Conservation (phyloP, 1,140 invertebrate genomes). For the Drosophila neocordata region DNA sequence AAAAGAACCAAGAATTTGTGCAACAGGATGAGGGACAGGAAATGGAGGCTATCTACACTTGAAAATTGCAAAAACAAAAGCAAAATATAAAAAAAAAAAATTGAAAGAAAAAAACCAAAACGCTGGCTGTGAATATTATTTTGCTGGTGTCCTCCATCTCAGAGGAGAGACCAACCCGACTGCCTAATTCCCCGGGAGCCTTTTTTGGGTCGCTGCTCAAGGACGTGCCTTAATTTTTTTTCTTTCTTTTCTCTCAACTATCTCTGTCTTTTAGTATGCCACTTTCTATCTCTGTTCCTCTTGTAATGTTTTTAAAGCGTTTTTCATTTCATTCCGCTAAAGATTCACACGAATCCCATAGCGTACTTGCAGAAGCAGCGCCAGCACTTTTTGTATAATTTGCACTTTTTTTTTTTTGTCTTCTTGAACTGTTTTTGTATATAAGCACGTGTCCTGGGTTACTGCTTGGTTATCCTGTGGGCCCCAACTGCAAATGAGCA, state of each 20-base stretch:
- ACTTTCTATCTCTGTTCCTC: background rate
- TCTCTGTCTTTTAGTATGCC: background rate
- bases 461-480: slow-evolving; percentile 21
- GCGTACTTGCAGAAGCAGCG: slow-evolving; percentile 62
- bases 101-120: background rate
- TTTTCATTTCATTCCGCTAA: slow-evolving; percentile 45
- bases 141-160: slow-evolving; percentile 11
- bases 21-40: slow-evolving; percentile 11
- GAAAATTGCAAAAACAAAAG: slow-evolving; percentile 60
- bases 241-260: background rate
- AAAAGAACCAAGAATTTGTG: background rate
- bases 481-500: slow-evolving; percentile 74
- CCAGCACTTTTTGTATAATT: slow-evolving; percentile 78
- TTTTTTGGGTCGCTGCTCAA: slow-evolving; percentile 41
- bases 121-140: slow-evolving; percentile 6
- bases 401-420: slow-evolving; percentile 51
- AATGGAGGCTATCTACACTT: slow-evolving; percentile 36
- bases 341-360: slow-evolving; percentile 47
- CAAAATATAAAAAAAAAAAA: background rate
- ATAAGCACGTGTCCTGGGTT: slow-evolving; percentile 49
- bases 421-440: slow-evolving; percentile 14
- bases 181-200: slow-evolving; percentile 28
- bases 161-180: background rate
- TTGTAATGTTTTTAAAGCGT: slow-evolving; percentile 41
- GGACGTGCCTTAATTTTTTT: slow-evolving; percentile 32